These are phyloP conservation scores for Syrphus vitripennis DNA, from an alignment of 2,888 invertebrate species.

Conservation along the genomic window DNA sequence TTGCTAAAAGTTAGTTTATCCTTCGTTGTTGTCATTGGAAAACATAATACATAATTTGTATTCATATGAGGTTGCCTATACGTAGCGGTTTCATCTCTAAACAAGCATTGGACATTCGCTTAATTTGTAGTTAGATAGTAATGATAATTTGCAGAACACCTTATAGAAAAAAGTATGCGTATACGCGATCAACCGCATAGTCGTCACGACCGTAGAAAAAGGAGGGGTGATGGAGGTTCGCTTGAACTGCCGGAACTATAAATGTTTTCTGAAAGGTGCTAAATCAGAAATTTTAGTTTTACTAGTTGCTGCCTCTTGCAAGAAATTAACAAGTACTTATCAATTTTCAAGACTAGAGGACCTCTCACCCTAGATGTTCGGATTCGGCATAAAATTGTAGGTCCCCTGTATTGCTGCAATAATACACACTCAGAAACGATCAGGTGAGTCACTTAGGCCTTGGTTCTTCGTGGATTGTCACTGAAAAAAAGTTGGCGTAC, in stretches of 20 bases:
- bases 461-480: too few species aligned
- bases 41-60: slow-evolving; percentile 27
- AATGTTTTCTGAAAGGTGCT: too few species aligned
- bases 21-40: neutral
- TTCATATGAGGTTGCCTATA: slow-evolving; percentile 25
- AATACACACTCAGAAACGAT: too few species aligned
- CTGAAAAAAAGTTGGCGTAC: too few species aligned
- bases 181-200: neutral
- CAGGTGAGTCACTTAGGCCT: too few species aligned
- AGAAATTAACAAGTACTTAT: too few species aligned
- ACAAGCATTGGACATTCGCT: slow-evolving; percentile 56
- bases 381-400: too few species aligned
- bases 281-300: too few species aligned
- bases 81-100: neutral
- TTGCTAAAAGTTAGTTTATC: neutral
- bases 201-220: neutral
- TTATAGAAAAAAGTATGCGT: slow-evolving; percentile 14
- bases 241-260: neutral
- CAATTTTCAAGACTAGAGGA: too few species aligned
- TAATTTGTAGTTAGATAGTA: slow-evolving; percentile 34
- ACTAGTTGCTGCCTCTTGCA: too few species aligned
- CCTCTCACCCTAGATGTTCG: too few species aligned
- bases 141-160: slow-evolving; percentile 47
- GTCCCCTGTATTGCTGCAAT: too few species aligned
- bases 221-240: neutral